Evolutionary conservation across 2,113 vertebrate genomes (phyloP), one percentile per base, ranked within the genome.

Genomic region (Malaclemys terrapin): DNA sequence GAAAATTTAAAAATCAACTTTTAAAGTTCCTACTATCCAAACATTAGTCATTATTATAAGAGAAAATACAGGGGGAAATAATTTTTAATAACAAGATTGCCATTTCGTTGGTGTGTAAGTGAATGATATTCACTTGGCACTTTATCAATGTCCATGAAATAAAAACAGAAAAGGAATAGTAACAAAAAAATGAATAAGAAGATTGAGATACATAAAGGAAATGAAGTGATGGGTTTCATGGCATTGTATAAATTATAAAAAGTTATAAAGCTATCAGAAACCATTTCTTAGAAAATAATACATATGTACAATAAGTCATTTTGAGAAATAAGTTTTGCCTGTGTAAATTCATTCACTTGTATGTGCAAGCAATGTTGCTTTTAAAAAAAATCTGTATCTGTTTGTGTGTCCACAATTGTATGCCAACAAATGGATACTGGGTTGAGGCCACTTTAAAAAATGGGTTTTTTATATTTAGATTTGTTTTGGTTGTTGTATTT

Each of bases 311-410:
- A 29, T 69, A 85, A 45, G 82, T 22, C 8, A 47, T 3, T 89
- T 49, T 75, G 89, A 91, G 50, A 91, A 95, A 89, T 20, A 0
- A 25, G 24, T 93, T 76, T 86, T 82, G 82, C 57, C 59, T 82
- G 11, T 80, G 38, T n/a, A 88, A 92, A 95, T 93, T 89, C 53
- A 90, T 49, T 82, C 72, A 89, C 16, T 80, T 80, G 20, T 57
- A 85, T 10, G 45, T 92, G 84, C 35, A 91, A 53, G 5, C 25
- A 27, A 76, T 76, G 24, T 12, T 13, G 22, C 10, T 76, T 76
- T 76, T 24, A 9, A 7, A 45, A 45, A 42, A 76, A 45, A 45
- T 25, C 9, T 42, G 38, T 22, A 45, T 38, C 8, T 24, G 8
- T 72, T 38, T 72, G 72, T 45, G 10, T 76, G 38, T 45, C 38